These are phyloP conservation scores for Silurus asotus DNA, from an alignment of 2,113 vertebrate species.

Conservation along the genomic window DNA sequence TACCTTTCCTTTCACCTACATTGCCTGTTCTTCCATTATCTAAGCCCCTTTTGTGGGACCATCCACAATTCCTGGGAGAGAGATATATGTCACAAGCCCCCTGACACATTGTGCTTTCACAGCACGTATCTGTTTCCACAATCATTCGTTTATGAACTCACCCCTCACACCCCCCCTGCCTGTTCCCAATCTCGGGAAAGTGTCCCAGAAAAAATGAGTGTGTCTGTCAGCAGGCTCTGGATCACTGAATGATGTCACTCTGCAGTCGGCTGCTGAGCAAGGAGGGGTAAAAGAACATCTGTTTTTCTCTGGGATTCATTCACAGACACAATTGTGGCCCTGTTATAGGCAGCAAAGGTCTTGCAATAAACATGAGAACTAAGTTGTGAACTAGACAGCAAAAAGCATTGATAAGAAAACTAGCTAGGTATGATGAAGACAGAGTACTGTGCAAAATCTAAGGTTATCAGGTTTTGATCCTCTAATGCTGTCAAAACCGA, in stretches of 20 bases:
- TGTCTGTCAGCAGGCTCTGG: conserved; percentile 33
- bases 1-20: conserved; percentile 5
- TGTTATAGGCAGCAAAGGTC: conserved; percentile 10
- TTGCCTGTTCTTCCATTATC: conserved; percentile 20
- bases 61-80: conserved; percentile 18
- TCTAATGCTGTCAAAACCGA: not conserved
- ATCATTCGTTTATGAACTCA: conserved; percentile 36
- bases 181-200: conserved; percentile 35
- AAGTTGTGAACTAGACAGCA: not conserved
- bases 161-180: not conserved
- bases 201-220: conserved; percentile 26
- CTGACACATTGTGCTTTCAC: conserved; percentile 33
- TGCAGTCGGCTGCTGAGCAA: conserved; percentile 19
- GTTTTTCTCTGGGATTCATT: conserved; percentile 28
- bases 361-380: conserved; percentile 4
- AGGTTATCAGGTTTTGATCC: not conserved
- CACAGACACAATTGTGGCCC: conserved; percentile 1
- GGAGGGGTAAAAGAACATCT: conserved; percentile 48
- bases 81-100: conserved; percentile 30
- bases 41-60: conserved; percentile 16
- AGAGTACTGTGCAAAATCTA: not conserved
- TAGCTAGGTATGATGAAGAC: not conserved
- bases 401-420: not conserved
- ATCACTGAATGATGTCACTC: conserved; percentile 46
- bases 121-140: conserved; percentile 45